Evolutionary conservation across 2,888 invertebrate genomes (phyloP), one percentile per base, ranked within the genome.

Genomic region (Timema podura): DNA sequence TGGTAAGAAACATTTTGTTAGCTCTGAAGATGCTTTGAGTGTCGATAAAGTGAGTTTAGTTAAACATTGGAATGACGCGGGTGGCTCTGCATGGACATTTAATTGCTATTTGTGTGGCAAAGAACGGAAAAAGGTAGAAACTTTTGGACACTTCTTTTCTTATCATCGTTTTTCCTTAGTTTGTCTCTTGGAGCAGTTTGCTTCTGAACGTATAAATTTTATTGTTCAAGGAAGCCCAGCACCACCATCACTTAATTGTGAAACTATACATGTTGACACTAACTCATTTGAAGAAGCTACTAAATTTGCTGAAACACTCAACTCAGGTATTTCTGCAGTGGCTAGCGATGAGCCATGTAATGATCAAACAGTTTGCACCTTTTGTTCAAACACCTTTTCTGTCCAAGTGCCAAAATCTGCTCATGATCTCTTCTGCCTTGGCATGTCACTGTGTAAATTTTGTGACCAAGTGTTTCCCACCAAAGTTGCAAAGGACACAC

Each of bases 61-160:
- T 48, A 70, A 70, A 44, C 65, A 68, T 45, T 73, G 73, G 73
- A 67, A 68, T 48, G 68, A 71, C 59, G 71, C 71, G 46, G 66
- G 59, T 48, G 65, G 65, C 45, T 71, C 72, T 45, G 70, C 71
- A 0, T 75, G 75, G 75, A 73, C 70, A 49, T 75, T 75, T 61
- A 67, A 65, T 46, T 75, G 75, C 68, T 67, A 69, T 45, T 67
- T 75, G 8, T 75, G 75, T 68, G 72, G 73, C 49, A 75, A 74
- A 67, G 73, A 74, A 68, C 65, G 73, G 7, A 72, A 73, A 61
- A 71, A 73, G 47, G 65, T 73, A 8, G 74, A 74, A 70, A 74
- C 74, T 48, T 74, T 75, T 73, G 75, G 74, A 45, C 75, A 75
- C 68, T 74, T 75, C 67, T 73, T 72, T 68, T 74, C 74, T 16